Evolutionary conservation across 2,888 invertebrate species (phyloP).

Genomic region (Cephalotes varians): DNA sequence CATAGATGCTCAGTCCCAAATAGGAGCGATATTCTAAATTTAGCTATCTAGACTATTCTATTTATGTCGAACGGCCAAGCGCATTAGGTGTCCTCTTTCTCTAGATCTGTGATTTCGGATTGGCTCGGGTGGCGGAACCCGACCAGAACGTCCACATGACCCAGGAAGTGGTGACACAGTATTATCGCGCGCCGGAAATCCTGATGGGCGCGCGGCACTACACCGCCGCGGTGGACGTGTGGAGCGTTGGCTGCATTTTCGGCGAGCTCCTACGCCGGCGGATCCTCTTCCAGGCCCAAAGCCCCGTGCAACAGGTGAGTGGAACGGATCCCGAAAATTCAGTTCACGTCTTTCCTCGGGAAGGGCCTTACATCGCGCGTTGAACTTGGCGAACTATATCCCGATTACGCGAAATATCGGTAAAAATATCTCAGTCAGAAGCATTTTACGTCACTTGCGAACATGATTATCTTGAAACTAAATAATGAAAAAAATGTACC

Average conservation of each 20-base stretch:
- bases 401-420: not conserved
- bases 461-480: not conserved
- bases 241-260: slow-evolving; percentile 99
- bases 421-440: not conserved
- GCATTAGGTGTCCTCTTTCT: not conserved
- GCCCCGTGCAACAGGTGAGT: slow-evolving; percentile 96
- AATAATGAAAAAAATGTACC: slow-evolving; percentile 12
- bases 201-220: slow-evolving; percentile 99
- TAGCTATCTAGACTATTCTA: not conserved
- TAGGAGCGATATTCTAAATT: slow-evolving; percentile 9
- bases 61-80: not conserved
- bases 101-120: slow-evolving; percentile 99
- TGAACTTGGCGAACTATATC: not conserved
- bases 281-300: slow-evolving; percentile 99
- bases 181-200: slow-evolving; percentile 99
- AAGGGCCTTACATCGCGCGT: not conserved
- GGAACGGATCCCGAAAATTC: not conserved
- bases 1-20: not conserved
- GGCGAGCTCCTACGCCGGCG: slow-evolving; percentile 98
- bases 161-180: slow-evolving; percentile 99
- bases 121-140: slow-evolving; percentile 98
- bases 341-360: not conserved
- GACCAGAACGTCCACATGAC: slow-evolving; percentile 98
- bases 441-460: not conserved
- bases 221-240: slow-evolving; percentile 98